Percentiles rank a stretch among this genome's conserved stretches.
Conservation (phyloP, 2,888 invertebrate genomes). For the Lasioglossum figueresi region DNA sequence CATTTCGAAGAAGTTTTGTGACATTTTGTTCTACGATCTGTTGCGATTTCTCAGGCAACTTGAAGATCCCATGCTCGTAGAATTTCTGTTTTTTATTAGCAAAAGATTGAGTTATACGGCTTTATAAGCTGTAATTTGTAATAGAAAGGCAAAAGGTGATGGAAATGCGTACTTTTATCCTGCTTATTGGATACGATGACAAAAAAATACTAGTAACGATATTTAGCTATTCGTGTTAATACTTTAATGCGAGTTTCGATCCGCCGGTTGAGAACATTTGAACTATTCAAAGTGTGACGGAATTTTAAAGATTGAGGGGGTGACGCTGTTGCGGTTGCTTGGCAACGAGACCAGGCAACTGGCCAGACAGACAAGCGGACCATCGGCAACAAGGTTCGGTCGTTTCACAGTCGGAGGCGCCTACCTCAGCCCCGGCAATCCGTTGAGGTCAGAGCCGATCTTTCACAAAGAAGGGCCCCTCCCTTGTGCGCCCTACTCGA, state of each 20-base stretch:
- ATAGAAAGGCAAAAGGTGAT: no score
- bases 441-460: constrained; percentile 80
- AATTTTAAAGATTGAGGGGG: constrained; percentile 63
- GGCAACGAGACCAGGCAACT: constrained; percentile 78
- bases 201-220: neutral
- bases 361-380: constrained; percentile 64
- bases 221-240: neutral
- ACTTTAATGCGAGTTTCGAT: no score
- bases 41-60: no score
- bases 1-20: no score
- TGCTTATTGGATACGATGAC: no score
- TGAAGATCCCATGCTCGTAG: no score
- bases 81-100: no score
- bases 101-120: no score
- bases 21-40: no score
- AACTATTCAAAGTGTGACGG: constrained; percentile 26
- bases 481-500: constrained; percentile 66
- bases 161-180: no score
- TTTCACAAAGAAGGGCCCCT: constrained; percentile 77
- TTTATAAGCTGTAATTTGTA: no score
- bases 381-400: constrained; percentile 48
- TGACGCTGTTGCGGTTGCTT: constrained; percentile 75
- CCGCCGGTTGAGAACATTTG: neutral
- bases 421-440: constrained; percentile 73
- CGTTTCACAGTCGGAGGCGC: constrained; percentile 61